A percentile compares a stretch with the other conserved stretches of the same genome.
Evolutionary conservation across 2,888 invertebrate species (phyloP).

Genomic region (Nomada hirtipes): DNA sequence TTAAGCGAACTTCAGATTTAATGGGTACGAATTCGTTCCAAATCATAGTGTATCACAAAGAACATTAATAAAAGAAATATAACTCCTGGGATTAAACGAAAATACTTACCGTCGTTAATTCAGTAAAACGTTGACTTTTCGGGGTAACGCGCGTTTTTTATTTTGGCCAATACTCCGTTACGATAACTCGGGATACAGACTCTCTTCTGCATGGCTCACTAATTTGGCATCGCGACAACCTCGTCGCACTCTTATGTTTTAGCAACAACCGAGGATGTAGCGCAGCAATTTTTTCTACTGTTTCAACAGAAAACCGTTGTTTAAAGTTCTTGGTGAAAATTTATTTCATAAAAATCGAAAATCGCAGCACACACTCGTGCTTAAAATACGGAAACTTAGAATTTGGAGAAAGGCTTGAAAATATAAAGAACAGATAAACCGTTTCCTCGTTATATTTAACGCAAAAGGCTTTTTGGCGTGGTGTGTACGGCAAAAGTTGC

Average conservation of each 20-base stretch:
- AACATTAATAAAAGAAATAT: no score
- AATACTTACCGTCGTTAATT: background rate
- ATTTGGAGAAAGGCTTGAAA: no score
- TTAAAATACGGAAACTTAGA: no score
- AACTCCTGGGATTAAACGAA: no score
- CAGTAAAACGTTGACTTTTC: background rate
- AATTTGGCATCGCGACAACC: slow-evolving; percentile 70
- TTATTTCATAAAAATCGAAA: slow-evolving; percentile 25
- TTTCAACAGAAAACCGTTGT: slow-evolving; percentile 8
- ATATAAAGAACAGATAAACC: no score
- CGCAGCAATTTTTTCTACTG: slow-evolving; percentile 37
- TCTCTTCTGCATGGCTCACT: slow-evolving; percentile 46
- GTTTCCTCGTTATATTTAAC: background rate
- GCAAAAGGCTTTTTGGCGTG: background rate
- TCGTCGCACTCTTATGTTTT: slow-evolving; percentile 33
- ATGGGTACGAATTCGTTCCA: no score
- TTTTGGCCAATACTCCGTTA: slow-evolving; percentile 29
- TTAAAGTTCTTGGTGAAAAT: slow-evolving; percentile 18
- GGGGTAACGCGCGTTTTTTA: background rate
- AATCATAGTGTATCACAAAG: no score
- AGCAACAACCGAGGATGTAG: slow-evolving; percentile 4
- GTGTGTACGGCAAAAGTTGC: background rate
- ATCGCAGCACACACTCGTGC: background rate
- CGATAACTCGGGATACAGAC: slow-evolving; percentile 44
- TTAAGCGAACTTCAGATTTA: no score